Base-by-base conservation (phyloP, 1,140 invertebrate genomes). In the Pseudomyrmex concolor region DNA sequence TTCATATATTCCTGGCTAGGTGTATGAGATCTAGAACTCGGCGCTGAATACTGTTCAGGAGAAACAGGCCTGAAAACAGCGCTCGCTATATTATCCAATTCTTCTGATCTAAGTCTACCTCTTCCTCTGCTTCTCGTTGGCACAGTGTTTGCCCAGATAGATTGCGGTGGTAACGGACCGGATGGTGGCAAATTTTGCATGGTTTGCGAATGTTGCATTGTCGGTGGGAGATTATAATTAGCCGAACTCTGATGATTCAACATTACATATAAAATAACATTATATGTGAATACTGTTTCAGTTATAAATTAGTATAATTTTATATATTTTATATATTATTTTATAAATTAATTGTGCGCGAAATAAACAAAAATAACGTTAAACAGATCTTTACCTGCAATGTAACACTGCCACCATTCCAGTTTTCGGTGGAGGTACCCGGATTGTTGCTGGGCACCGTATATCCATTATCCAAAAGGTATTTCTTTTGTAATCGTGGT, bases 401-500 rank as follows among this genome's bases (percentile, higher is more conserved):
- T 17, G 93, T 94, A 17, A 94, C 86, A 82, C 92, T 94, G 87
- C 88, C 94, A 48, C 94, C 95, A 92, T 95, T 95, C 95, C 94
- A 95, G 55, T 94, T 94, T 82, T 95, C 95, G 71, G 90, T 19
- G 48, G 90, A 93, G 2, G 88, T 87, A 68, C 91, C 88, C 62
- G 87, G 84, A 86, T 55, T 93, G 64, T 87, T 89, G 45, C 89
- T 85, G 63, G 87, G 83, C 60, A 93, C 86, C 12, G 89, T 87
- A 5, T 95, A 72, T 55, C 94, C 94, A 85, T 95, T 94, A 72
- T 95, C 95, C 48, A 93, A 92, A 3, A 95, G 74, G 85, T 93
- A 95, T 89, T 95, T 95, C 73, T 94, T 94, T 68, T 92, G 91
- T 1, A 96, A 91, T 67, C 95, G 92, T 15, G 95, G 95, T 57